Base-by-base conservation (phyloP, 2,797 vertebrate species). In the Moxostoma hubbsi region DNA sequence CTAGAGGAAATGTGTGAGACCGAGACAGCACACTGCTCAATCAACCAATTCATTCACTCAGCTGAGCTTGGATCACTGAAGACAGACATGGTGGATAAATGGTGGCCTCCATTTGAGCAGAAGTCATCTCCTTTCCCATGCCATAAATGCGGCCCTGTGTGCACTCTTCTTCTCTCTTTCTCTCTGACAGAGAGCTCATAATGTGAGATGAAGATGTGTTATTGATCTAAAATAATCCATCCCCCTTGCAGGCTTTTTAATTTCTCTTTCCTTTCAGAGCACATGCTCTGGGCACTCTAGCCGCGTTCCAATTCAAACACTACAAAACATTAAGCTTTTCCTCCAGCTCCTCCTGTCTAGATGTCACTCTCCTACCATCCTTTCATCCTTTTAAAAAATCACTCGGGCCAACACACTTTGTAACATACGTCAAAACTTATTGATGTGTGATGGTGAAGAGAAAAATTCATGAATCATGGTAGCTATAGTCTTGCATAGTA, bases 71-170 rank as follows among this genome's bases (percentile, higher is more conserved):
- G 15, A 62, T 69, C 67, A 72, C 16, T 12, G 10, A 62, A 65
- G 66, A 24, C 75, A 77, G 70, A 59, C 13, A 12, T 51, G 0
- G 0, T 46, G 49, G 62, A 55, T 81, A 74, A 83, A 74, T 77
- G 82, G 72, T 75, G 59, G 79, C 67, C 72, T 83, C 62, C 55
- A 70, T 72, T 73, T 43, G 69, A 73, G 11, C 50, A 15, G 74
- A 49, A 86, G 64, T 77, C 69, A 76, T 58, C 50, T 80, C 65
- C 55, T 83, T 73, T 84, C 85, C 85, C 53, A 1, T 24, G 18
- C 7, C 16, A 80, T 80, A 83, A 77, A 36, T 70, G 79, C 70
- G 50, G 16, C 59, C 69, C 36, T 62, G 50, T 36, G 7, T 5
- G 61, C 71, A 36, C 36, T 36, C 36, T 36, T 36, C 36, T 4